phyloP scores from a whole-genome alignment of 1,140 invertebrate genomes.

The Trachelipus rathkii region DNA sequence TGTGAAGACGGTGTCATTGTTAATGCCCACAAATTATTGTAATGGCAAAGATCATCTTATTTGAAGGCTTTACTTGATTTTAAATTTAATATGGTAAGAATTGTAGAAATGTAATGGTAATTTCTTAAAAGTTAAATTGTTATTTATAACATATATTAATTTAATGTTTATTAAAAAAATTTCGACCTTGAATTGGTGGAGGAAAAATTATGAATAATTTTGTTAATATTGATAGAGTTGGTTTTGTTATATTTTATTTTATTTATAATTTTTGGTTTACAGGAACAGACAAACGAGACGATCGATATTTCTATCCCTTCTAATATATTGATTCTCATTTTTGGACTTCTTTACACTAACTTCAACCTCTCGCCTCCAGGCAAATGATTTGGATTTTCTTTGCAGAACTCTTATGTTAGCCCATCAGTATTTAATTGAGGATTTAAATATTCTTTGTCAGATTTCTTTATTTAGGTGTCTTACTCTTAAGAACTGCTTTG shows the following conservation, averaged over 20 bases:
- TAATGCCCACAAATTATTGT: neutral
- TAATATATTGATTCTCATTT: neutral
- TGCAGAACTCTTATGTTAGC: neutral
- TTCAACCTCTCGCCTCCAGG: neutral
- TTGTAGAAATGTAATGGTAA: too few relatives aligned
- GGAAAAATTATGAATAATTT: too few relatives aligned
- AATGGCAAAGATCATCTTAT: neutral
- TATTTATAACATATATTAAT: too few relatives aligned
- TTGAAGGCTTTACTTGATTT: neutral
- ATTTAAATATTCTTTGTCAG: neutral
- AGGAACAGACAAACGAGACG: neutral
- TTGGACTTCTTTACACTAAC: neutral
- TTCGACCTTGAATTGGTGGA: too few relatives aligned
- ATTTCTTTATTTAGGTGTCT: neutral
- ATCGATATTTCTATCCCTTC: neutral
- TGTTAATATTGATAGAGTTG: too few relatives aligned
- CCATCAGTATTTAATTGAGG: neutral
- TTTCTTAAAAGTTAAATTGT: too few relatives aligned
- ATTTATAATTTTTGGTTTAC: neutral
- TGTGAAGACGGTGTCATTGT: neutral
- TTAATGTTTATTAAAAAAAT: too few relatives aligned
- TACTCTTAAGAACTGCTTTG: neutral
- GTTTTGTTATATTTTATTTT: neutral
- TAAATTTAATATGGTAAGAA: too few relatives aligned
- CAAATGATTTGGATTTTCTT: neutral